Evolutionary conservation across 2,113 vertebrate genomes (phyloP).

Genomic region (Raja brachyura): DNA sequence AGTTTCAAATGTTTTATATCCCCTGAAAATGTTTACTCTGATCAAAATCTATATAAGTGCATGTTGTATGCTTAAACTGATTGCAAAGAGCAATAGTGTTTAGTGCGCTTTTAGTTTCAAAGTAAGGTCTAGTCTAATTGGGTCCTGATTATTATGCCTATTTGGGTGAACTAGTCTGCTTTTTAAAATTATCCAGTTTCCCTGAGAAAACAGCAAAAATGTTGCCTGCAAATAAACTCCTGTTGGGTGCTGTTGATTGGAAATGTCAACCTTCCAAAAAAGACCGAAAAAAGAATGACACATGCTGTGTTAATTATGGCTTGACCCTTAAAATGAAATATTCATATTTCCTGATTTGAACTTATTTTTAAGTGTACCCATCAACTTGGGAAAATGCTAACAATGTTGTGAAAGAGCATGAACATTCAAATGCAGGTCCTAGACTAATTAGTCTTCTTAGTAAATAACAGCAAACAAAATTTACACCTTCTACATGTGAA

Average conservation of each 20-base stretch:
- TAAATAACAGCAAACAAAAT: not conserved
- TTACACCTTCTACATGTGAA: not conserved
- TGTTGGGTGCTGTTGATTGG: conserved; percentile 7
- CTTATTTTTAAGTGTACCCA: not conserved
- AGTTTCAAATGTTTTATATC: not conserved
- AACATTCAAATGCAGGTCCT: not conserved
- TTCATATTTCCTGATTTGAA: conserved; percentile 5
- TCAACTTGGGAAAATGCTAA: conserved; percentile 2
- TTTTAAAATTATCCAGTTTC: not conserved
- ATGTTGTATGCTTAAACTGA: not conserved
- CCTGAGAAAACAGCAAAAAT: not conserved
- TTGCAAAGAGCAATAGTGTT: not conserved
- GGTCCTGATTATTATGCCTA: not conserved
- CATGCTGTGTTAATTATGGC: not conserved
- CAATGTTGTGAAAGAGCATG: not conserved
- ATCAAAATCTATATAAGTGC: not conserved
- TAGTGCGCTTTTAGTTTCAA: not conserved
- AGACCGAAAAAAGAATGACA: conserved; percentile 11
- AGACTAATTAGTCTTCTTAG: not conserved
- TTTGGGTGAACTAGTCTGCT: not conserved
- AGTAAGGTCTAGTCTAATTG: not conserved
- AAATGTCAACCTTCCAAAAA: not conserved
- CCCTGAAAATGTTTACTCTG: not conserved
- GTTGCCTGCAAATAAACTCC: not conserved
- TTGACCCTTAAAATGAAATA: conserved; percentile 14